Evolutionary conservation across 2,113 vertebrate species (phyloP).

Genomic region (Thamnophis sirtalis): DNA sequence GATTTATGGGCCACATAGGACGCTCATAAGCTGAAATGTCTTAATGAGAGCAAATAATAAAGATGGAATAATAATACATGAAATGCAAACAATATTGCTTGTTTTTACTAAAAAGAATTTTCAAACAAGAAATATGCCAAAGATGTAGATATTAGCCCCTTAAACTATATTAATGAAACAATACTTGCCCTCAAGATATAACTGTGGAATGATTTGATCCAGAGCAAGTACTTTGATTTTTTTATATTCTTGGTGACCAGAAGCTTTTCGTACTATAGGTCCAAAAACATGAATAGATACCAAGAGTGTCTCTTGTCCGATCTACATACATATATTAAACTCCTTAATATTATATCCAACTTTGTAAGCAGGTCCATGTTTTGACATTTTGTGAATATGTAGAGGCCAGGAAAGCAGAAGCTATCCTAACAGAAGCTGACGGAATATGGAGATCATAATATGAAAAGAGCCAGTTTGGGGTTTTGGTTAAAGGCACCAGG

Average conservation of each 20-base stretch:
- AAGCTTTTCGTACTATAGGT: background rate
- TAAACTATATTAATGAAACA: constrained; percentile 40
- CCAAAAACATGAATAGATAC: background rate
- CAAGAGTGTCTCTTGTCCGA: background rate
- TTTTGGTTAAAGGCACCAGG: background rate
- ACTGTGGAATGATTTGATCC: constrained; percentile 43
- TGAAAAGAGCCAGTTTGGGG: background rate
- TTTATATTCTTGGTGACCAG: background rate
- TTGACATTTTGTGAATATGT: background rate
- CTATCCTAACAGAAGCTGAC: background rate
- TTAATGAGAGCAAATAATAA: constrained; percentile 18
- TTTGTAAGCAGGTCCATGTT: background rate
- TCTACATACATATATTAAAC: background rate
- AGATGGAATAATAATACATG: constrained; percentile 8
- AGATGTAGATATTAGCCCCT: constrained; percentile 38
- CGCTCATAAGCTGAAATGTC: constrained; percentile 6
- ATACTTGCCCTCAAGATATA: constrained; percentile 42
- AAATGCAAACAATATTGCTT: constrained; percentile 50
- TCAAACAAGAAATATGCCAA: constrained; percentile 30
- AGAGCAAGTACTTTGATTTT: constrained; percentile 24
- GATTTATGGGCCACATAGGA: background rate
- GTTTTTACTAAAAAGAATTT: constrained; percentile 49
- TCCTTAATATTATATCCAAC: background rate
- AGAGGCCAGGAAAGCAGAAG: background rate
- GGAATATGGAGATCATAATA: background rate